Evolutionary conservation across 2,113 vertebrate species (phyloP).

Genomic region (Phalacrocorax aristotelis): DNA sequence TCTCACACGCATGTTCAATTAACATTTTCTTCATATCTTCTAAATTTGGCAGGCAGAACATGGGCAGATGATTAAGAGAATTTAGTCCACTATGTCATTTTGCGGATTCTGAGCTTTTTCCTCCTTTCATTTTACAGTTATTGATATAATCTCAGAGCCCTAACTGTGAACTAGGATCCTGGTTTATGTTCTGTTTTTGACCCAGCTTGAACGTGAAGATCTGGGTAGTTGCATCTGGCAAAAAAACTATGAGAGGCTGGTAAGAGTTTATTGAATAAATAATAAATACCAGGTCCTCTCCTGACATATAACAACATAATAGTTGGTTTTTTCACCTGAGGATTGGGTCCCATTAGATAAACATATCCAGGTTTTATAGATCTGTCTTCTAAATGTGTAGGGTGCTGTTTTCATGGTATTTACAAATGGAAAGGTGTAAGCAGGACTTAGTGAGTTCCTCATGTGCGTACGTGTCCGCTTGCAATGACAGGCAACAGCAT

Average conservation of each 20-base stretch:
- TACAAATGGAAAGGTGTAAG: background rate
- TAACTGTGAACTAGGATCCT: background rate
- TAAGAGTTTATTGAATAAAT: background rate
- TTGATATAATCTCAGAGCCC: background rate
- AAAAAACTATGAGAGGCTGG: background rate
- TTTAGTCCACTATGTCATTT: background rate
- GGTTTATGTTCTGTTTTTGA: background rate
- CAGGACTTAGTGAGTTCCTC: background rate
- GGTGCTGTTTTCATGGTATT: background rate
- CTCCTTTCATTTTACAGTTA: background rate
- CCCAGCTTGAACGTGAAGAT: background rate
- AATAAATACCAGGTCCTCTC: background rate
- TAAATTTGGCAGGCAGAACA: conserved; percentile 20
- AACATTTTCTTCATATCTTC: background rate
- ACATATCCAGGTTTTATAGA: background rate
- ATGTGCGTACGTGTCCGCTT: fast-evolving
- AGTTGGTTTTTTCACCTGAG: background rate
- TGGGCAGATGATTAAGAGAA: background rate
- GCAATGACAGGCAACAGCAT: background rate
- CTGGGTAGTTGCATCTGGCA: background rate
- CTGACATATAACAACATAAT: background rate
- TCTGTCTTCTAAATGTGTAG: background rate
- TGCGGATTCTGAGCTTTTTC: background rate
- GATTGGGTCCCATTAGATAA: too few relatives aligned
- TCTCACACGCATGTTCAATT: background rate